Conservation (phyloP, 1,140 invertebrate genomes). For the Octopus bimaculoides region DNA sequence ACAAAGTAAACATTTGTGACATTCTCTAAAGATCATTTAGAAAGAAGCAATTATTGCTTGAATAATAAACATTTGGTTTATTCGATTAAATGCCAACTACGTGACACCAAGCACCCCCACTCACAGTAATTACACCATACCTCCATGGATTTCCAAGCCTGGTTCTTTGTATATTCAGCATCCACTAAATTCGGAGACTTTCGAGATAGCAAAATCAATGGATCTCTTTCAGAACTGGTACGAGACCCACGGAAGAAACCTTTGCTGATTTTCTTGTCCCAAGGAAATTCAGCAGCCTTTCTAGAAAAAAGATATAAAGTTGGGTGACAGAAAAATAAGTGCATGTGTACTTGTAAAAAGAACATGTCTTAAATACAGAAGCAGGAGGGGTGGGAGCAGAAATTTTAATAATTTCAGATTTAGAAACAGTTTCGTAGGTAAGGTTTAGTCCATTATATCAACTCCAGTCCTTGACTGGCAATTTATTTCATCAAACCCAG, state of each 20-base stretch:
- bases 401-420: too few species aligned
- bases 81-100: too few species aligned
- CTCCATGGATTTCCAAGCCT: conserved; percentile 90
- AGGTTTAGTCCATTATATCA: too few species aligned
- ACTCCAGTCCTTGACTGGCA: too few species aligned
- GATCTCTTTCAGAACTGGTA: conserved; percentile 86
- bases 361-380: too few species aligned
- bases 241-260: conserved; percentile 93
- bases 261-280: conserved; percentile 73
- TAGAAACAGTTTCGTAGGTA: too few species aligned
- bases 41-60: not conserved
- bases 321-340: too few species aligned
- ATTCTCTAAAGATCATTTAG: too few species aligned
- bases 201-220: conserved; percentile 82
- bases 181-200: conserved; percentile 76
- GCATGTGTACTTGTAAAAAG: too few species aligned
- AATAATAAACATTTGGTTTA: not conserved
- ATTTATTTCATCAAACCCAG: too few species aligned
- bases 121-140: conserved; percentile 22
- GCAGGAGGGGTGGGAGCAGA: too few species aligned
- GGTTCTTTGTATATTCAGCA: conserved; percentile 96
- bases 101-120: not conserved
- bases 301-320: conserved; percentile 29
- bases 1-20: too few species aligned
- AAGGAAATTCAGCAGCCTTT: conserved; percentile 68